Conservation (phyloP, 2,797 vertebrate genomes). For the Danio jaintianensis region DNA sequence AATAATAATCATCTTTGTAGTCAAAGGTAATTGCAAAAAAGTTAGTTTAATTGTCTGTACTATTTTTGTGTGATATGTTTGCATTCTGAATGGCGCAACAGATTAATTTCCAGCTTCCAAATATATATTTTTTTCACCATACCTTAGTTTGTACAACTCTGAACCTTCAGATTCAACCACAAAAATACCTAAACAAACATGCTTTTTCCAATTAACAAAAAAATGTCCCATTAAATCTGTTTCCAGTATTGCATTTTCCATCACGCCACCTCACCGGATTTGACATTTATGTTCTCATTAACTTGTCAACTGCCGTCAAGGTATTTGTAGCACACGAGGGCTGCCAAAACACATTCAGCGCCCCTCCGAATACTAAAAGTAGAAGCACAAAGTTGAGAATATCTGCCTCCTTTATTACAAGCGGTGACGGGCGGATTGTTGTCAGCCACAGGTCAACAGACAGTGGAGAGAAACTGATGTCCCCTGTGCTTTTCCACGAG, state of each 20-base stretch:
- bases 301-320: constrained; percentile 55
- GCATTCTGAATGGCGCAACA: background rate
- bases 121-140: background rate
- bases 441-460: constrained; percentile 48
- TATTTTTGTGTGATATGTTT: background rate
- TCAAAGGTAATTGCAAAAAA: background rate
- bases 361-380: constrained; percentile 17
- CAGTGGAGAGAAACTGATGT: constrained; percentile 36
- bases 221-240: constrained; percentile 14
- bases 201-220: constrained; percentile 7
- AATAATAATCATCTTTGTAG: background rate
- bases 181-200: background rate
- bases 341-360: background rate
- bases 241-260: constrained; percentile 15
- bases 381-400: constrained; percentile 23
- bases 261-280: constrained; percentile 60
- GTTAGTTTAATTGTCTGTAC: background rate
- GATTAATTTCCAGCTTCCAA: background rate
- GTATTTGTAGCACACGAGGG: background rate
- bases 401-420: constrained; percentile 53
- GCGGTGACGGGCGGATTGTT: constrained; percentile 35
- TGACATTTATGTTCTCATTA: constrained; percentile 76
- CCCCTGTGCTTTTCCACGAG: constrained; percentile 43
- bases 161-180: constrained; percentile 1
- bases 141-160: background rate